Evolutionary conservation across 1,140 invertebrate species (phyloP), one percentile per base, ranked within the genome.

Genomic region (Neodiprion fabricii): DNA sequence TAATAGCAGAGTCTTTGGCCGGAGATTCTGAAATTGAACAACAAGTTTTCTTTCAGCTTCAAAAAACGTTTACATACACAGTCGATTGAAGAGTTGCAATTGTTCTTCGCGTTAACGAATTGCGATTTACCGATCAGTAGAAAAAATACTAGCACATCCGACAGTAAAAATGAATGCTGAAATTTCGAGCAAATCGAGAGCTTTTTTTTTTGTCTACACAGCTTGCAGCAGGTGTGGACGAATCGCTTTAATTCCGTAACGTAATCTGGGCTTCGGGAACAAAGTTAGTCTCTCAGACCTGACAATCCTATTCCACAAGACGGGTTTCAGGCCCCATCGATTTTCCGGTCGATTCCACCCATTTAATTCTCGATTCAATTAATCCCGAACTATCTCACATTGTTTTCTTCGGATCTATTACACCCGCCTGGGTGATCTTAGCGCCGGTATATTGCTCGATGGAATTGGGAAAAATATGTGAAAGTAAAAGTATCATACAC

Each of bases 261-360:
- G 28, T 40, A 40, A 40, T 40, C 28, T 40, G 28, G 28, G 28
- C 28, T 40, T 40, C 28, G 5, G 28, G 9, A 17, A 61, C 53
- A 17, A 61, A 61, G 53, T 61, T 61, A 61, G n/a, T 61, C 53
- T 61, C 53, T 12, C 11, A 14, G 53, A 9, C 11, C 53, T 17
- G 53, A 61, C 53, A 9, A 61, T 61, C 11, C 53, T 61, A 61
- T 61, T 61, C 53, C n/a, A 61, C n/a, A 12, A 61, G 53, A 61
- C 1, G 53, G n/a, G 53, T 61, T 61, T 61, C 5, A 17, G 11
- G 11, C 53, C 11, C 28, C 28, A 61, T 61, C 53, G 53, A 61
- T 61, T 61, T 61, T 61, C 53, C 53, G 53, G 11, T 61, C 53
- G 11, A 61, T 61, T 61, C n/a, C 53, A 61, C 53, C 53, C 53